Conservation (phyloP, 2,888 invertebrate genomes). For the Belgica antarctica region DNA sequence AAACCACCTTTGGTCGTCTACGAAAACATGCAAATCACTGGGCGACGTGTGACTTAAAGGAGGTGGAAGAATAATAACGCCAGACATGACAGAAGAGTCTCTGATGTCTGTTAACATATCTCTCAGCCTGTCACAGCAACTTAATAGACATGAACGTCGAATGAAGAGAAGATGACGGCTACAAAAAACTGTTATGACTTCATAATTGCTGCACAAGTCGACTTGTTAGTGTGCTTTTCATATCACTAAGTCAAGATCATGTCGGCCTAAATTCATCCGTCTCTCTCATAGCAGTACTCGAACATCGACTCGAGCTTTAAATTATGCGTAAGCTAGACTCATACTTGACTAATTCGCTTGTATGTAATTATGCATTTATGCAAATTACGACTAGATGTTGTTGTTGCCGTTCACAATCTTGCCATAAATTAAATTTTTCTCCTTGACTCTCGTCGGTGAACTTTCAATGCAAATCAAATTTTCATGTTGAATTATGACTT, state of each 20-base stretch:
- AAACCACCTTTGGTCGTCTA: too few relatives aligned
- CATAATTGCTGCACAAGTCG: not conserved
- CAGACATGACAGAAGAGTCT: constrained; percentile 3
- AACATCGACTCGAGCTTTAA: constrained; percentile 5
- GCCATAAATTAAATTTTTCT: constrained; percentile 37
- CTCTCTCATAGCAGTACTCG: not conserved
- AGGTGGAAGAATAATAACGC: not conserved
- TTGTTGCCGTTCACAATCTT: not conserved
- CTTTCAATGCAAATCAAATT: constrained; percentile 33
- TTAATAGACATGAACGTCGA: constrained; percentile 21
- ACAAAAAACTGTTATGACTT: not conserved
- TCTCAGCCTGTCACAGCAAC: not conserved
- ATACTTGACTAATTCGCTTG: not conserved
- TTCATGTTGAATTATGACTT: not conserved
- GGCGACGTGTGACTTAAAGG: too few relatives aligned
- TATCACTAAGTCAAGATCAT: constrained; percentile 44
- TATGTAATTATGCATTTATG: constrained; percentile 42
- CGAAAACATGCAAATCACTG: too few relatives aligned
- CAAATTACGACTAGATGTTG: constrained; percentile 36
- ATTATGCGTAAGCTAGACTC: constrained; percentile 31
- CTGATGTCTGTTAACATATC: constrained; percentile 27
- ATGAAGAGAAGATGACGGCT: not conserved
- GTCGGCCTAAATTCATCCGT: constrained; percentile 41
- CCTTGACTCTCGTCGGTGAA: constrained; percentile 43
- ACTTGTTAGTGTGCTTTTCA: not conserved